phyloP scores from a whole-genome alignment of 2,888 invertebrate species.

The Crepidodera aurea region DNA sequence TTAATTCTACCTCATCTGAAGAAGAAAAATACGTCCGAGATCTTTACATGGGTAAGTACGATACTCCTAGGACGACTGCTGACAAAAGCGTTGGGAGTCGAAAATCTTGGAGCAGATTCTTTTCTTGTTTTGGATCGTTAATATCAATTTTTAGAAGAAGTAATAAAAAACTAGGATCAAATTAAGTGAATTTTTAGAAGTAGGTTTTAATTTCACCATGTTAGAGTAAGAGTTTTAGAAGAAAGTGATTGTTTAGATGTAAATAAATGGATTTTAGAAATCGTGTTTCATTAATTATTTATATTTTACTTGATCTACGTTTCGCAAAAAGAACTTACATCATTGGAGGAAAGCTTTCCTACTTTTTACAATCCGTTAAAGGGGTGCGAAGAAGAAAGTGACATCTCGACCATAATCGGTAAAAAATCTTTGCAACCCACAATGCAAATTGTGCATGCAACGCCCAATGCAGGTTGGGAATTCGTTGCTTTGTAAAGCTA shows the following conservation, averaged over 20 bases:
- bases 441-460: too few relatives aligned
- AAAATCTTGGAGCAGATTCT: not conserved
- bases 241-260: not conserved
- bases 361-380: too few relatives aligned
- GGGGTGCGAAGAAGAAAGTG: too few relatives aligned
- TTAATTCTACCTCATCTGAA: slow-evolving; percentile 27
- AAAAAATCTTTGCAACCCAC: too few relatives aligned
- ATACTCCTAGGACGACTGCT: not conserved
- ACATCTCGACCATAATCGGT: too few relatives aligned
- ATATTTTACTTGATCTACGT: too few relatives aligned
- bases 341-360: too few relatives aligned
- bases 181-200: slow-evolving; percentile 1
- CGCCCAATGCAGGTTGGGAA: too few relatives aligned
- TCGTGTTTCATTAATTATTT: too few relatives aligned
- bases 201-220: not conserved
- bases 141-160: not conserved
- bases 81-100: not conserved
- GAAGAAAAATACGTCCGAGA: slow-evolving; percentile 2
- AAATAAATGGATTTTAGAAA: not conserved
- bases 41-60: slow-evolving; percentile 1
- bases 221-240: not conserved
- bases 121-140: not conserved
- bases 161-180: not conserved
- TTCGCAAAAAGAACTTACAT: too few relatives aligned
- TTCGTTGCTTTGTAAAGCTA: too few relatives aligned